Base-by-base conservation (phyloP, 1,140 invertebrate species). In the Aphis craccivora region DNA sequence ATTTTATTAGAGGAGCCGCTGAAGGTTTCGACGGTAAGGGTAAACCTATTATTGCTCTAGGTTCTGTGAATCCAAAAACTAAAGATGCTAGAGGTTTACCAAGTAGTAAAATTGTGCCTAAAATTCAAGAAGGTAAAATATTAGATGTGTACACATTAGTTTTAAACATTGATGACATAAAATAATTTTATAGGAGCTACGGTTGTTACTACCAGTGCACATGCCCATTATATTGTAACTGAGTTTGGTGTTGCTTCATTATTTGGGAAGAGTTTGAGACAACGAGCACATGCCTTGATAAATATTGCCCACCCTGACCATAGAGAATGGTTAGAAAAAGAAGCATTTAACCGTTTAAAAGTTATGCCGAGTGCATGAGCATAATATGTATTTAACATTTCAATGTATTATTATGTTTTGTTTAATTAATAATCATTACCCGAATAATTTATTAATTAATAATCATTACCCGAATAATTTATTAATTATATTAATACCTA, bases 1-100 rank as follows among this genome's bases (percentile, higher is more conserved):
- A 99, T 95, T 99, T 99, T 95, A 98, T 99, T 94, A 96, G 97
- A 89, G 99, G 98, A n/a, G 97, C 98, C 18, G 98, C 98, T 0
- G 97, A 99, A 95, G 96, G 97, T n/a, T 95, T 97, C 6, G 98
- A 99, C 95, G 97, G 98, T 0, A 95, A 96, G 94, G 99, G 99
- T 40, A 99, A 99, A 95, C 98, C 99, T 11, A 99, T 99, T 94
- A 98, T 99, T 95, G 98, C 98, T 7, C 96, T 99, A 94, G 97
- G 98, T 43, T 99, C 98, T 1, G 96, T 96, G 40, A 99, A 98
- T 11, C 97, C 97, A 90, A 97, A 97, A 94, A 94, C 94, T 43
- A 98, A 98, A n/a, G 97, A 93, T 43, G 91, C 83, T 30, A 81
- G 91, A 84, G 91, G 91, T 55, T 48, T 84, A 2, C 91, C 91